Base-by-base conservation (phyloP, 2,888 invertebrate genomes). In the Sinotaia quadrata region DNA sequence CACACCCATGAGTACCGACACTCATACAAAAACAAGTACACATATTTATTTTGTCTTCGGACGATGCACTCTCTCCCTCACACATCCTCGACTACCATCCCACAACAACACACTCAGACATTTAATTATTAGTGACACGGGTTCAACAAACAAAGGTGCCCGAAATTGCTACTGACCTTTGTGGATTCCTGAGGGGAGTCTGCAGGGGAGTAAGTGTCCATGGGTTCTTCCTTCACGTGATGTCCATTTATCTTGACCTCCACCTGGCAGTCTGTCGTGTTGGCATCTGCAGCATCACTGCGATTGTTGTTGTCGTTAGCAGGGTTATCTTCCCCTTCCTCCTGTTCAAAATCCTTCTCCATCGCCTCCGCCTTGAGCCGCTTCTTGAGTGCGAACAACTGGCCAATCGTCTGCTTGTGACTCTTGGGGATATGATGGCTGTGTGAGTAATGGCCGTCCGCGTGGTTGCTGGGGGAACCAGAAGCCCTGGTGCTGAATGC, bases 301-400 rank as follows among this genome's bases (percentile, higher is more conserved):
- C 51, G 12, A 21, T 54, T 54, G 29, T 54, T 54, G 54, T 54
- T 54, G 54, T 54, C 49, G 12, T 37, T 54, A 41, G 41, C 59
- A 21, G 31, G n/a, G 12, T 8, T 33, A 0, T 27, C 44, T 4
- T 37, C 62, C 24, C 31, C 21, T n/a, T 27, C 51, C 2, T 27
- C 33, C 29, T 24, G 49, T 4, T 47, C 63, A 34, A 44, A 67
- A n/a, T 68, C 69, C 15, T 67, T 63, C 47, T 74, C 72, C 59
- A 71, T 36, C 10, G 76, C 70, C 57, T 78, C 80, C 31, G 75
- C 72, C 69, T 81, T 80, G 34, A 79, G 72, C 12, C 81, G 69
- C 62, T 80, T 81, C 69, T 80, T 80, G 33, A 80, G 63, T 2
- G 82, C 78, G 67, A 78, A 79, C 74, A 80, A 77, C 60, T 79